Conservation (phyloP, 2,888 invertebrate genomes). For the Melikaiella ostensackeni region DNA sequence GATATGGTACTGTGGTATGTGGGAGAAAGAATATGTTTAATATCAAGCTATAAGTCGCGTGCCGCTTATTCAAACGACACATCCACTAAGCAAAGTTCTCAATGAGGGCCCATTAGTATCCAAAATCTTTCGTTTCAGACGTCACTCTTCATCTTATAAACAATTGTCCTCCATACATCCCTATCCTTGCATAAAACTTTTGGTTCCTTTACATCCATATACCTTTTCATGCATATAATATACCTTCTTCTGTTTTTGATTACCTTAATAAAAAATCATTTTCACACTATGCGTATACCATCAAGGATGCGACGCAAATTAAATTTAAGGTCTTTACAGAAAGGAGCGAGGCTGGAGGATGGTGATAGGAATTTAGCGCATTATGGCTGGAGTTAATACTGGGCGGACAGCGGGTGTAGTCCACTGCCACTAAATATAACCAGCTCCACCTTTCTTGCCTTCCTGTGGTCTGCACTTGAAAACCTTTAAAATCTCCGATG, state of each 20-base stretch:
- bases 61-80: no score
- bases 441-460: constrained; percentile 54
- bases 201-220: no score
- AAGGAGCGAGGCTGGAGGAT: constrained; percentile 38
- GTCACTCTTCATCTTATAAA: no score
- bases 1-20: no score
- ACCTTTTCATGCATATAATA: no score
- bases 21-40: no score
- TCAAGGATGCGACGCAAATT: neutral
- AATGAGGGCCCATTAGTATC: no score
- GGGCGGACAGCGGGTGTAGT: constrained; percentile 72
- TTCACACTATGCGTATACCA: neutral
- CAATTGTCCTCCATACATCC: no score
- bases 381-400: constrained; percentile 73
- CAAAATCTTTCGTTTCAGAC: no score
- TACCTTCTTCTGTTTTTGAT: neutral
- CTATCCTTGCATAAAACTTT: no score
- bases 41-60: no score
- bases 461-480: constrained; percentile 49
- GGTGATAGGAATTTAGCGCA: constrained; percentile 72
- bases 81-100: no score
- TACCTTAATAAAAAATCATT: constrained; percentile 1
- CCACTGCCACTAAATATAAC: constrained; percentile 67
- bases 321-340: constrained; percentile 19
- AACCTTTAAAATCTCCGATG: constrained; percentile 52